phyloP scores from a whole-genome alignment of 2,797 vertebrate species.

The Anguilla anguilla region DNA sequence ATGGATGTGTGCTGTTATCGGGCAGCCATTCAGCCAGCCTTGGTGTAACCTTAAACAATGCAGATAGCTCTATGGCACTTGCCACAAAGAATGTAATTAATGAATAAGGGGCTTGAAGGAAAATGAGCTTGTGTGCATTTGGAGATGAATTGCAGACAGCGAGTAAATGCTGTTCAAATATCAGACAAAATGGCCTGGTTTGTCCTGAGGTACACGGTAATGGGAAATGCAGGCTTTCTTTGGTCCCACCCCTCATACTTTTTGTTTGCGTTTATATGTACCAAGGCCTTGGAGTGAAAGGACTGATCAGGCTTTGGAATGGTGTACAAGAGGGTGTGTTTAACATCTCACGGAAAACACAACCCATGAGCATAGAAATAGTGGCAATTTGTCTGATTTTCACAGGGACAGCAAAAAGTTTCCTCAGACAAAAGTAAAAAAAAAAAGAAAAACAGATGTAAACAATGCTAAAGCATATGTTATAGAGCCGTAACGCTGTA shows the following conservation, averaged over 20 bases:
- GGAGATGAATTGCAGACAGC: constrained; percentile 86
- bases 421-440: background rate
- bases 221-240: constrained; percentile 40
- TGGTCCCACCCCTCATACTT: background rate
- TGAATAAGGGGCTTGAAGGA: constrained; percentile 86
- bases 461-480: constrained; percentile 35
- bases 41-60: constrained; percentile 97
- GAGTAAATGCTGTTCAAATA: constrained; percentile 83
- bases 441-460: constrained; percentile 30
- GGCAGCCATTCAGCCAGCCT: constrained; percentile 90
- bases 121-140: constrained; percentile 87
- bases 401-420: background rate
- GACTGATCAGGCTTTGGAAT: background rate
- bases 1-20: constrained; percentile 97
- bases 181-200: constrained; percentile 61
- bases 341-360: background rate
- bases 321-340: background rate
- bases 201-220: constrained; percentile 48
- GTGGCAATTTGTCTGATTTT: background rate
- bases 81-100: constrained; percentile 96
- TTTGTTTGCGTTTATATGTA: background rate
- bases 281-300: background rate
- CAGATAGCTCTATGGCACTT: constrained; percentile 90
- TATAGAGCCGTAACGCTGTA: background rate
- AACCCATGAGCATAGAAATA: background rate